Percentiles rank a stretch among this genome's conserved stretches.
phyloP scores from a whole-genome alignment of 1,140 invertebrate species.

The Doryteuthis pealeii region DNA sequence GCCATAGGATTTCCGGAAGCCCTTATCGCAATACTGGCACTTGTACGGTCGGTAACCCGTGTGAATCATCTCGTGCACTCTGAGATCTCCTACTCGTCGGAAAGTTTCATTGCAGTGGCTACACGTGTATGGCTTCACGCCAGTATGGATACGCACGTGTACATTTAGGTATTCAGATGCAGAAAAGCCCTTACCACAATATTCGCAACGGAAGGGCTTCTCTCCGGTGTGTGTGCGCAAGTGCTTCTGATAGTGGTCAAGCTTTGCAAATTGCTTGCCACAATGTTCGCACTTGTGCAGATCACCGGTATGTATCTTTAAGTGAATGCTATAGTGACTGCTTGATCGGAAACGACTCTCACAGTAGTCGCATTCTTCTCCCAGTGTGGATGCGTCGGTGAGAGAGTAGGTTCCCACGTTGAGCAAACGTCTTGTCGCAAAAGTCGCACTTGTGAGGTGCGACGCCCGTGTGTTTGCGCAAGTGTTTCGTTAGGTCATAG shows the following conservation, averaged over 20 bases:
- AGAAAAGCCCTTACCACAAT: slow-evolving; percentile 22
- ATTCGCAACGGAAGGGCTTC: slow-evolving; percentile 67
- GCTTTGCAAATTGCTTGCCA: slow-evolving; percentile 16
- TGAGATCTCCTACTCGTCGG: slow-evolving; percentile 18
- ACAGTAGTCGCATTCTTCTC: neutral
- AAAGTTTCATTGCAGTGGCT: slow-evolving; percentile 24
- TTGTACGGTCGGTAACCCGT: slow-evolving; percentile 31
- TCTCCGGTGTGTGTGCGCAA: slow-evolving; percentile 78
- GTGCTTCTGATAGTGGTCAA: slow-evolving; percentile 26
- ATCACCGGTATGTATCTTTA: slow-evolving; percentile 83
- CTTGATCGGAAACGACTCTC: neutral
- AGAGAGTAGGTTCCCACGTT: slow-evolving; percentile 22
- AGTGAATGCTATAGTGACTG: slow-evolving; percentile 79
- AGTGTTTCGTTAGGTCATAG: slow-evolving; percentile 75
- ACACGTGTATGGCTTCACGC: slow-evolving; percentile 23
- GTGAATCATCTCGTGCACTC: slow-evolving; percentile 26
- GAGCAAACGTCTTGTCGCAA: slow-evolving; percentile 67
- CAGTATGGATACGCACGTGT: slow-evolving; percentile 25
- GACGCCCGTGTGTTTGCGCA: slow-evolving; percentile 58
- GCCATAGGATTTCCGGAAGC: slow-evolving; percentile 27
- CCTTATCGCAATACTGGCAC: slow-evolving; percentile 35
- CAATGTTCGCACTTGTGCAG: slow-evolving; percentile 42
- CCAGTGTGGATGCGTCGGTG: slow-evolving; percentile 12
- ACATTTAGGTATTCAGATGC: slow-evolving; percentile 14
- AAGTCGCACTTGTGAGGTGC: slow-evolving; percentile 72